Evolutionary conservation across 1,140 invertebrate species (phyloP).

Genomic region (Rhagoletis pomonella): DNA sequence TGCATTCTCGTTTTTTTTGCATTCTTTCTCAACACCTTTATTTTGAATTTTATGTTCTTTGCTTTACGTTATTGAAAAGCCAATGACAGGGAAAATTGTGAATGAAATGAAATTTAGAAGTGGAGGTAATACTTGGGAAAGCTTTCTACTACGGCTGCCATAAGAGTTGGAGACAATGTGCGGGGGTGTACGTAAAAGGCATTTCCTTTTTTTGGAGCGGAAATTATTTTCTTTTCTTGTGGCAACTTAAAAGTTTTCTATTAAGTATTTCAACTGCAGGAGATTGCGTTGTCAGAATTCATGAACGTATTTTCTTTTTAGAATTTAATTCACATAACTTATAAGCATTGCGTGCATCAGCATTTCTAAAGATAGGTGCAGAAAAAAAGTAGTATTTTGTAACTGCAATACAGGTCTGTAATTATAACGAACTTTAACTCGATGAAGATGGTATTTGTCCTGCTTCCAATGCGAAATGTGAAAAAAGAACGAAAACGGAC

Average conservation of each 20-base stretch:
- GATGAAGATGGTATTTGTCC: too few species aligned
- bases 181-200: not conserved
- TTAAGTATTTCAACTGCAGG: not conserved
- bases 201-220: constrained; percentile 21
- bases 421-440: too few species aligned
- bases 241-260: constrained; percentile 31
- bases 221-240: constrained; percentile 49
- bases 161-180: not conserved
- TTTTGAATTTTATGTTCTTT: not conserved
- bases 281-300: constrained; percentile 12
- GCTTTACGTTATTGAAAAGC: constrained; percentile 23
- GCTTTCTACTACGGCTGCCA: not conserved
- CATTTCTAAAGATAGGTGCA: too few species aligned
- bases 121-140: not conserved
- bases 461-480: too few species aligned
- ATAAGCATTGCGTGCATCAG: too few species aligned
- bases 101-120: constrained; percentile 15
- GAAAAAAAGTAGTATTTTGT: too few species aligned
- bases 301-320: not conserved
- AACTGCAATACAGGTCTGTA: too few species aligned
- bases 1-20: not conserved
- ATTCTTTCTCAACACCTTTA: not conserved
- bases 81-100: constrained; percentile 51
- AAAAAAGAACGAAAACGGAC: too few species aligned
- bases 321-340: too few species aligned